These are phyloP conservation scores for Podarcis raffonei DNA, from an alignment of 2,113 vertebrate species.

Conservation along the genomic window DNA sequence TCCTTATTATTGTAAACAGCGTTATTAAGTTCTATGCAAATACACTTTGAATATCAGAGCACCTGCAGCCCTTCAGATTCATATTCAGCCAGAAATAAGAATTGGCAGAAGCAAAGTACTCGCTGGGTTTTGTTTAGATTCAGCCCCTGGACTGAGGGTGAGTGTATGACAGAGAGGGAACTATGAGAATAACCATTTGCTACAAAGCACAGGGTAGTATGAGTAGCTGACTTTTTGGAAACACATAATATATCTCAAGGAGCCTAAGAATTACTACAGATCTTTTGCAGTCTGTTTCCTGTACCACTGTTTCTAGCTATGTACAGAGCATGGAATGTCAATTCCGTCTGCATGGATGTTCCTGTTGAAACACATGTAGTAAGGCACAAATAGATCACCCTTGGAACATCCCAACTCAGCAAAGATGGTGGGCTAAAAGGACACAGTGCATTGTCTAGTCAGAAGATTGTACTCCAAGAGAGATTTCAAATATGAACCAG, in stretches of 20 bases:
- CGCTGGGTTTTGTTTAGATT: neutral
- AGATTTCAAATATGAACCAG: neutral
- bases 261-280: neutral
- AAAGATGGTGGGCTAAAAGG: neutral
- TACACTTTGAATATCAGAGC: neutral
- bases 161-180: neutral
- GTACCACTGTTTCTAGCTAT: neutral
- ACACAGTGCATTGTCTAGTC: neutral
- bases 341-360: neutral
- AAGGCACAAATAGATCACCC: neutral
- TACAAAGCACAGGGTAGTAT: neutral
- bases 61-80: constrained; percentile 24
- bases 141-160: neutral
- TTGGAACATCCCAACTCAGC: neutral
- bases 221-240: neutral
- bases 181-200: neutral
- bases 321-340: neutral
- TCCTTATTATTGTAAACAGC: constrained; percentile 17
- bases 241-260: neutral
- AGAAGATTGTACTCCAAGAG: neutral
- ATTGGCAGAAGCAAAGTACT: neutral
- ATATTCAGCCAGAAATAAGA: neutral
- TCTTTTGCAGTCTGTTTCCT: neutral
- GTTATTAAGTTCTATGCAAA: constrained; percentile 18
- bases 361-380: neutral